Evolutionary conservation across 2,797 vertebrate genomes (phyloP).

Genomic region (Heliangelus exortis): DNA sequence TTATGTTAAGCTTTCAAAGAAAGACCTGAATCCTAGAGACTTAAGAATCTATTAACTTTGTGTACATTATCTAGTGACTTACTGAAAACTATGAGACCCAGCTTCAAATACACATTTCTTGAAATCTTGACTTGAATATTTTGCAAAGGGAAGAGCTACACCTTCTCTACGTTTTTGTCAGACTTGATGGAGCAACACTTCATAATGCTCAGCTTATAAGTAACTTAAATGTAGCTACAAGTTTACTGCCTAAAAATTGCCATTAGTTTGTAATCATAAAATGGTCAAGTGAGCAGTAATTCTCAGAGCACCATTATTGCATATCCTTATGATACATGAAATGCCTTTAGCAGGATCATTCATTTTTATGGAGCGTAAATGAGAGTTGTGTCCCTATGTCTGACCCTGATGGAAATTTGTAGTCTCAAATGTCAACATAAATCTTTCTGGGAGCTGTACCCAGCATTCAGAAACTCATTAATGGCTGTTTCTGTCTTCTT

Average conservation of each 20-base stretch:
- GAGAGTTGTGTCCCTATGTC: conserved; percentile 27
- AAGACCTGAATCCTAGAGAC: neutral
- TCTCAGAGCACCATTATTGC: neutral
- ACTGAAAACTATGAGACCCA: neutral
- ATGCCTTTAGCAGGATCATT: conserved; percentile 20
- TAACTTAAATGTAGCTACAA: conserved; percentile 10
- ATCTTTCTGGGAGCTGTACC: conserved; percentile 8
- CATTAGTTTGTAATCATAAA: conserved; percentile 48
- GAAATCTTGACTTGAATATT: neutral
- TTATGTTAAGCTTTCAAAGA: neutral
- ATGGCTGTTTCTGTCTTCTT: conserved; percentile 6
- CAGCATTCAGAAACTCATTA: neutral
- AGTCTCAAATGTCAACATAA: conserved; percentile 24
- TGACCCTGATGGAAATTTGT: conserved; percentile 18
- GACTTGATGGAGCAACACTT: neutral
- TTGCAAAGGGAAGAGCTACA: neutral
- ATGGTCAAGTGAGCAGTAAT: conserved; percentile 56
- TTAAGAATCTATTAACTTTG: neutral
- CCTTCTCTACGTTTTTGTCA: neutral
- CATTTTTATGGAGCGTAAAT: conserved; percentile 60
- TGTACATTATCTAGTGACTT: neutral
- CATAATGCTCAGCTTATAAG: neutral
- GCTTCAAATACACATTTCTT: neutral
- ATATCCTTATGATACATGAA: conserved; percentile 22
- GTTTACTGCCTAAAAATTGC: conserved; percentile 21